Conservation (phyloP, 2,888 invertebrate genomes). For the Hydraecia micacea region DNA sequence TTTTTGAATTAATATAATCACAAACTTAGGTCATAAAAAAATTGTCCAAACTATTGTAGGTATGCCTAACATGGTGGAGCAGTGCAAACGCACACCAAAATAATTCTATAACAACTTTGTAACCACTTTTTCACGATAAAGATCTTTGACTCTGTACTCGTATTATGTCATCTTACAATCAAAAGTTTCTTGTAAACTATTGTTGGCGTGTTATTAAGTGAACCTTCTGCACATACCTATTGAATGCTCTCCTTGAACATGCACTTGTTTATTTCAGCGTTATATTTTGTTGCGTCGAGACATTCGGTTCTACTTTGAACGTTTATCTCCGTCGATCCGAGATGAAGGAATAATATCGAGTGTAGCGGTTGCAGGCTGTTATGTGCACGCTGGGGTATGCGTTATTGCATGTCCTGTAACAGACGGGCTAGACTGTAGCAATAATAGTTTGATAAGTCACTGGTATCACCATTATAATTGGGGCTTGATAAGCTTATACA, state of each 20-base stretch:
- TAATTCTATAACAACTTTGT: too few species aligned
- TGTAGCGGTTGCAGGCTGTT: not conserved
- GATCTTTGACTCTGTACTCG: too few species aligned
- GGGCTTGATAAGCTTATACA: not conserved
- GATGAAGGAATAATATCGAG: slow-evolving; percentile 53
- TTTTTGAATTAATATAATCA: too few species aligned
- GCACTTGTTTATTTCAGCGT: slow-evolving; percentile 53
- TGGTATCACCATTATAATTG: not conserved
- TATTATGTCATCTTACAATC: not conserved
- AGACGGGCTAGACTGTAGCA: not conserved
- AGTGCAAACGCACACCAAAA: too few species aligned
- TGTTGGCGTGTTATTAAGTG: not conserved
- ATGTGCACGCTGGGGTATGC: not conserved
- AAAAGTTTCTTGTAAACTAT: slow-evolving; percentile 1
- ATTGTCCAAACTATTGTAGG: too few species aligned
- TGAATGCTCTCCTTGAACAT: slow-evolving; percentile 34
- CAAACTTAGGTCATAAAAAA: too few species aligned
- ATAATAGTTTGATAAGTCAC: not conserved
- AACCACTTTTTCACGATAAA: too few species aligned
- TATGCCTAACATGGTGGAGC: too few species aligned
- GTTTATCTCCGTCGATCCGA: slow-evolving; percentile 61
- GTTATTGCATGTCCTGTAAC: too few species aligned
- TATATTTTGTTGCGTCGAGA: slow-evolving; percentile 57
- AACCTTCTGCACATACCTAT: slow-evolving; percentile 27
- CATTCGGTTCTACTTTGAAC: slow-evolving; percentile 53